Conservation (phyloP, 2,888 invertebrate genomes). For the Bruchidius siliquastri region DNA sequence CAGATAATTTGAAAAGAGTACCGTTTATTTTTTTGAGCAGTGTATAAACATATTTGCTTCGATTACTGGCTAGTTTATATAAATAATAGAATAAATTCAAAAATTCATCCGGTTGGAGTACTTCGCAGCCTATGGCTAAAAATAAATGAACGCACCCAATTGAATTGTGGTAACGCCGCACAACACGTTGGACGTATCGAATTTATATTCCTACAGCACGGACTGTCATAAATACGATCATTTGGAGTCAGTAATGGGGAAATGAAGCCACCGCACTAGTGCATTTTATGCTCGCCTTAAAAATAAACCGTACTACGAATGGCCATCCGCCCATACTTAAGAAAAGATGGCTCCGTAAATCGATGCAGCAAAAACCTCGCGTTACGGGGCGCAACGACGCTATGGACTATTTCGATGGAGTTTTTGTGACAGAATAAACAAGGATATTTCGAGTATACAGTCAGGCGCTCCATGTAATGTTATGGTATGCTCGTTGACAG, state of each 20-base stretch:
- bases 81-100: too few relatives aligned
- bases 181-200: background rate
- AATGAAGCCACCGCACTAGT: background rate
- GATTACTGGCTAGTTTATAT: too few relatives aligned
- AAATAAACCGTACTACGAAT: background rate
- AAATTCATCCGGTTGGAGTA: too few relatives aligned
- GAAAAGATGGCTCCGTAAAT: background rate
- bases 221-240: background rate
- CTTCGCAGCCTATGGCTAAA: too few relatives aligned
- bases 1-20: too few relatives aligned
- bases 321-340: background rate
- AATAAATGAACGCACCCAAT: background rate
- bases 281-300: background rate
- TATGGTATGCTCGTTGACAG: too few relatives aligned
- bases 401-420: background rate
- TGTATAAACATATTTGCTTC: too few relatives aligned
- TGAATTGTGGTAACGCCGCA: background rate
- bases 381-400: background rate
- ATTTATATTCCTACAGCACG: background rate
- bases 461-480: too few relatives aligned
- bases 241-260: background rate
- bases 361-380: background rate
- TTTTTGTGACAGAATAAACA: background rate
- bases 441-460: background rate
- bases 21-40: too few relatives aligned